A percentile compares a stretch with the other conserved stretches of the same genome.
Evolutionary conservation across 2,888 invertebrate species (phyloP).

Genomic region (Acronicta psi): DNA sequence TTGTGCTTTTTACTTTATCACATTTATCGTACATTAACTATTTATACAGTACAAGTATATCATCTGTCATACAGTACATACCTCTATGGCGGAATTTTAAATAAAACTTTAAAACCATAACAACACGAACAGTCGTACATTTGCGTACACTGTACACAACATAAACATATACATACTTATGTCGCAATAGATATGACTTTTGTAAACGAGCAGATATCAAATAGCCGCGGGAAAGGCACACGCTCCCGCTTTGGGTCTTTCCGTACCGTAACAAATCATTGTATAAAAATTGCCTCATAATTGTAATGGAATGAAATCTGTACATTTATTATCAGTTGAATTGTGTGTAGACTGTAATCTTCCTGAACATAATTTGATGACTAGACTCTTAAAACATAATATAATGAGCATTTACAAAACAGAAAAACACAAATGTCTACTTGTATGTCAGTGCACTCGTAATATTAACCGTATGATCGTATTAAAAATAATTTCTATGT

Average conservation of each 20-base stretch:
- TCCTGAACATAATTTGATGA: conserved; percentile 85
- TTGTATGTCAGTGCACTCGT: conserved; percentile 64
- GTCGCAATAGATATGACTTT: conserved; percentile 55
- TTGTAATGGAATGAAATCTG: conserved; percentile 67
- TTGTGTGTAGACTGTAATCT: conserved; percentile 66
- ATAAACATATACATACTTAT: conserved; percentile 48
- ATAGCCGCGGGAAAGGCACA: conserved; percentile 16
- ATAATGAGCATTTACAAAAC: conserved; percentile 88
- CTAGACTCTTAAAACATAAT: conserved; percentile 88
- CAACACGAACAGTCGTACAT: conserved; percentile 62
- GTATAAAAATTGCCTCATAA: conserved; percentile 55
- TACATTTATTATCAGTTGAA: conserved; percentile 62
- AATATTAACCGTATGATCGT: conserved; percentile 49
- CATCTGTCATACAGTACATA: conserved; percentile 82
- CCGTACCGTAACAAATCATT: conserved; percentile 44
- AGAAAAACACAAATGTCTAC: conserved; percentile 73
- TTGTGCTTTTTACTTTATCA: conserved; percentile 88
- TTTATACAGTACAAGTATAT: conserved; percentile 74
- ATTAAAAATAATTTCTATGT: conserved; percentile 50
- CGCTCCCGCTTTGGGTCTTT: conserved; percentile 36
- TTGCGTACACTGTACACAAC: conserved; percentile 59
- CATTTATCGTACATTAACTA: conserved; percentile 82
- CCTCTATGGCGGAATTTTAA: conserved; percentile 69
- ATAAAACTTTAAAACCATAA: conserved; percentile 72
- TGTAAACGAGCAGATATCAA: conserved; percentile 45